Evolutionary conservation across 2,113 vertebrate species (phyloP), one percentile per base, ranked within the genome.

Genomic region (Tautogolabrus adspersus): DNA sequence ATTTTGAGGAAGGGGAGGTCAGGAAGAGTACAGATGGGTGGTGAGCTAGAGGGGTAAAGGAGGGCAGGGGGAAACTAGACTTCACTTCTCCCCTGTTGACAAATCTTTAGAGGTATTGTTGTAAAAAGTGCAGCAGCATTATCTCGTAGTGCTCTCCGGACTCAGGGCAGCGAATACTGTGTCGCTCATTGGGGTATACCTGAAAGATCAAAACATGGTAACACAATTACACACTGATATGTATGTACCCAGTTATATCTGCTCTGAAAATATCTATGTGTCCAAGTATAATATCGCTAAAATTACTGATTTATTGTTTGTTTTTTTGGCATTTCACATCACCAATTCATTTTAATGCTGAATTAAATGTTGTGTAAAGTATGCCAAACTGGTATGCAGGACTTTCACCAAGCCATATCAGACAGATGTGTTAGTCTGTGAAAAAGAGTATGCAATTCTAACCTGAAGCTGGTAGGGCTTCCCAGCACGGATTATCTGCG

Each of bases 381-480:
- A 11, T 42, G 40, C 1, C 40, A 42, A 42, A 10, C 40, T 40
- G 6, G 38, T 40, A 10, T 13, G 4, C 8, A 46, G 9, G 13
- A 1, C 52, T 65, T 42, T 52, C 8, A 26, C 23, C 34, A 15
- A 6, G 8, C 10, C 13, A 23, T 12, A 44, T 54, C 1, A 67
- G 3, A 63, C 12, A 44, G 5, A 58, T 12, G 19, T 40, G 46
- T 23, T 2, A 21, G 26, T 59, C 16, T 1, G 18, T 19, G 15
- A 5, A n/a, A 46, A 23, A 3, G 5, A 7, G 44, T 12, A 26
- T 64, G 40, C 10, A 42, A 49, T 3, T 44, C 86, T 37, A 26
- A 98, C 98, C 97, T 99, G 98, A 77, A 99, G 96, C 92, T 99
- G 98, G 93, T 99, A 99, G 52, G 98, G 98, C 91, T 99, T 99